Conservation (phyloP, 2,888 invertebrate genomes). For the Caenorhabditis angaria region DNA sequence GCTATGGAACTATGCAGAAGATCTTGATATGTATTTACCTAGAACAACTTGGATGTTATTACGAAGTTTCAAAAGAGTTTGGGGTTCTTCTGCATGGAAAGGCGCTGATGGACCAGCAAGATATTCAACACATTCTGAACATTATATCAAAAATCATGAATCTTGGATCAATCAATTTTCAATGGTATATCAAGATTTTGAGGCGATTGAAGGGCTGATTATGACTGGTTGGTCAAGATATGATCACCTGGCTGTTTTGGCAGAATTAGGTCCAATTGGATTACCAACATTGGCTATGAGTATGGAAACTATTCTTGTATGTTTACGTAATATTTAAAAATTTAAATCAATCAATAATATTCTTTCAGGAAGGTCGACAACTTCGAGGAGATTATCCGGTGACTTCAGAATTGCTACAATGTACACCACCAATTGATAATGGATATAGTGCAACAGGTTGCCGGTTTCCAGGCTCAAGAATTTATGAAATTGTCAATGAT, state of each 20-base stretch:
- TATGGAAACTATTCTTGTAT: slow-evolving; percentile 63
- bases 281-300: slow-evolving; percentile 73
- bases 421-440: slow-evolving; percentile 52
- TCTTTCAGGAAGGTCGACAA: slow-evolving; percentile 27
- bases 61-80: slow-evolving; percentile 79
- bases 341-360: background rate
- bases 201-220: slow-evolving; percentile 58
- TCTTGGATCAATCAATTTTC: slow-evolving; percentile 73
- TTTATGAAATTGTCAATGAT: slow-evolving; percentile 69
- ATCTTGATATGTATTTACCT: slow-evolving; percentile 67
- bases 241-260: slow-evolving; percentile 74
- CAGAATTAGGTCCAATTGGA: slow-evolving; percentile 74
- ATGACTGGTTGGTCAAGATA: slow-evolving; percentile 75
- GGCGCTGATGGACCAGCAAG: slow-evolving; percentile 75
- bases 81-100: slow-evolving; percentile 83
- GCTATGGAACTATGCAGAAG: slow-evolving; percentile 71
- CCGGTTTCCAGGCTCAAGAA: slow-evolving; percentile 63
- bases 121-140: slow-evolving; percentile 73
- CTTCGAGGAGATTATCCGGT: slow-evolving; percentile 44
- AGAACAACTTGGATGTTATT: slow-evolving; percentile 77
- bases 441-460: slow-evolving; percentile 57
- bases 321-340: background rate
- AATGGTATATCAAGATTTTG: slow-evolving; percentile 71
- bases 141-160: slow-evolving; percentile 75
- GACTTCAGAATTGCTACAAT: slow-evolving; percentile 58